Percentiles rank a stretch among this genome's conserved stretches.
Conservation (phyloP, 2,888 invertebrate genomes). For the Plemyria rubiginata region DNA sequence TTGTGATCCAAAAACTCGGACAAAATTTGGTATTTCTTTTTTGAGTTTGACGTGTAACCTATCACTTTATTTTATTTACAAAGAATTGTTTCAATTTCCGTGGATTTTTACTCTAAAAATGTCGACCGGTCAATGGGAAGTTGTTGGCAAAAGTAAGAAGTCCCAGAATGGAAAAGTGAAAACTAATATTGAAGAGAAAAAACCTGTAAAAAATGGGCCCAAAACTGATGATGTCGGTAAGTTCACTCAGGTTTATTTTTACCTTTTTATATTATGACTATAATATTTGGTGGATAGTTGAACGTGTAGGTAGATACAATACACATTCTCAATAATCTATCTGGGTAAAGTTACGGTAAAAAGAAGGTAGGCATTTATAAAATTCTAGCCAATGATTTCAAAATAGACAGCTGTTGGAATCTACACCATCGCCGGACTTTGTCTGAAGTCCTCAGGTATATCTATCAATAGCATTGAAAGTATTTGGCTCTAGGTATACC, state of each 20-base stretch:
- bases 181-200: constrained; percentile 86
- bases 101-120: constrained; percentile 56
- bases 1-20: not conserved
- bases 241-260: constrained; percentile 55
- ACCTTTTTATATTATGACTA: constrained; percentile 19
- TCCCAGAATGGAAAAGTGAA: constrained; percentile 81
- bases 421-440: not conserved
- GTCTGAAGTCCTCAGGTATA: not conserved
- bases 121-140: constrained; percentile 88
- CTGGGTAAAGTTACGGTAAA: not conserved
- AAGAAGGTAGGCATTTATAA: not conserved
- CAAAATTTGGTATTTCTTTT: constrained; percentile 50
- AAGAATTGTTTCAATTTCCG: constrained; percentile 56
- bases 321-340: not conserved
- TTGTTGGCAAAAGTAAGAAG: constrained; percentile 88
- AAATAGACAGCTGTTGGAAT: constrained; percentile 8
- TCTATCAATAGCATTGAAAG: not conserved
- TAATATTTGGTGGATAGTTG: not conserved
- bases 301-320: not conserved
- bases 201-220: constrained; percentile 86
- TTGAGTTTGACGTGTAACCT: constrained; percentile 80
- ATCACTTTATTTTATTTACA: constrained; percentile 70
- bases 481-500: not conserved
- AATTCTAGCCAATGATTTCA: not conserved
- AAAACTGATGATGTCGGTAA: constrained; percentile 91